Evolutionary conservation across 1,140 invertebrate genomes (phyloP).

Genomic region (Eupeodes corollae): DNA sequence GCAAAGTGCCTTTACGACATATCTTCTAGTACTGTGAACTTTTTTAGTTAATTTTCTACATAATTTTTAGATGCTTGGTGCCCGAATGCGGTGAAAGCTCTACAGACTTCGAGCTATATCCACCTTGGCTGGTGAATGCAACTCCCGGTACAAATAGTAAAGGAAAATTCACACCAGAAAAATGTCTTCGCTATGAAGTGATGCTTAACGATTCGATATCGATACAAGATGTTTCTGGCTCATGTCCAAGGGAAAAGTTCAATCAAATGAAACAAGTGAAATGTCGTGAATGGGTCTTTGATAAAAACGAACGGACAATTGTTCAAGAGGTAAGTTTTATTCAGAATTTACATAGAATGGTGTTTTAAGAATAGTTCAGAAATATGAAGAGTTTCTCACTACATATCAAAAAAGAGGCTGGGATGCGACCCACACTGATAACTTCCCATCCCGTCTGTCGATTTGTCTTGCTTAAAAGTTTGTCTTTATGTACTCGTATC

Average conservation of each 20-base stretch:
- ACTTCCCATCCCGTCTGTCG: too few species aligned
- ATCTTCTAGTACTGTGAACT: too few species aligned
- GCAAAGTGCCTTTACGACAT: neutral
- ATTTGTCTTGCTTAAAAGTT: too few species aligned
- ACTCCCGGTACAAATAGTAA: slow-evolving; percentile 34
- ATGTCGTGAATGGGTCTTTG: slow-evolving; percentile 43
- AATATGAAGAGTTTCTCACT: too few species aligned
- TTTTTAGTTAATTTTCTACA: neutral
- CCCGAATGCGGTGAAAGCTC: slow-evolving; percentile 39
- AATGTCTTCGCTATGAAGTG: slow-evolving; percentile 19
- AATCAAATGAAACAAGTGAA: slow-evolving; percentile 12
- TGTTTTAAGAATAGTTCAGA: too few species aligned
- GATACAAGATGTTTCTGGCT: slow-evolving; percentile 1
- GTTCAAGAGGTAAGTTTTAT: slow-evolving; percentile 41
- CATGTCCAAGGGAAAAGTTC: slow-evolving; percentile 30
- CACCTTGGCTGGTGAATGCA: slow-evolving; percentile 36
- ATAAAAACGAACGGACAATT: slow-evolving; percentile 41
- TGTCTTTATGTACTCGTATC: too few species aligned
- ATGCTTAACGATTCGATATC: neutral
- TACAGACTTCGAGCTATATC: slow-evolving; percentile 24
- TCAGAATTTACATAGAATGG: too few species aligned
- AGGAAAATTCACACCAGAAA: slow-evolving; percentile 22
- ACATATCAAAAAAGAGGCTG: too few species aligned
- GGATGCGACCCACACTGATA: too few species aligned
- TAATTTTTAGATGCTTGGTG: slow-evolving; percentile 40